Conservation (phyloP, 2,113 vertebrate genomes). For the Crotalus viridis region DNA sequence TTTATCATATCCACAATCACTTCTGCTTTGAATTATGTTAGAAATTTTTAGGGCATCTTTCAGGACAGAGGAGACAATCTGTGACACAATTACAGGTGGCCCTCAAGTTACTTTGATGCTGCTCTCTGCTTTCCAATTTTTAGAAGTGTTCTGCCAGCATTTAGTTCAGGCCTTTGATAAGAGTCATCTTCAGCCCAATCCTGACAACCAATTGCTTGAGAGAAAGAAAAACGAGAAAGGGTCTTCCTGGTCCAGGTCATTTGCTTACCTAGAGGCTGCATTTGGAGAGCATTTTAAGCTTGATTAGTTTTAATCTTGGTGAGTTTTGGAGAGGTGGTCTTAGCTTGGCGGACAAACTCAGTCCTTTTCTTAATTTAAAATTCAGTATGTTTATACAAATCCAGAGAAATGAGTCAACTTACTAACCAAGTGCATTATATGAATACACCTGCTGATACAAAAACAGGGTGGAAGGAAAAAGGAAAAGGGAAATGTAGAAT, state of each 20-base stretch:
- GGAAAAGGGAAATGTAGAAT: neutral
- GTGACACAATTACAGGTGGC: neutral
- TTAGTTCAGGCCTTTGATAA: neutral
- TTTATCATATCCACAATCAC: neutral
- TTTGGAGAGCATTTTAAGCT: neutral
- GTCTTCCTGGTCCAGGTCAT: neutral
- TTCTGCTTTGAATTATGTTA: neutral
- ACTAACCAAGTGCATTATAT: neutral
- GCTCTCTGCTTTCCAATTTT: neutral
- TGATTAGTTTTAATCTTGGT: neutral
- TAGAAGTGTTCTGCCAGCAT: neutral
- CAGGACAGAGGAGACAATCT: neutral
- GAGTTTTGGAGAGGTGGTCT: neutral
- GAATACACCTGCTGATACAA: neutral
- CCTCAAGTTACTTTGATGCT: neutral
- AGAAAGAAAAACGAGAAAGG: neutral
- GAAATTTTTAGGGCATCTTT: neutral
- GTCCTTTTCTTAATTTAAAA: neutral
- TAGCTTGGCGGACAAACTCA: neutral
- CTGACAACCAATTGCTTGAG: neutral
- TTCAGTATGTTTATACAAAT: neutral
- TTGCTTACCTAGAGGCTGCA: neutral
- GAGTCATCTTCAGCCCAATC: neutral
- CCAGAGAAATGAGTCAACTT: neutral
- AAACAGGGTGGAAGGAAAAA: neutral